phyloP scores from a whole-genome alignment of 2,888 invertebrate species.

The Cheilosia scutellata region DNA sequence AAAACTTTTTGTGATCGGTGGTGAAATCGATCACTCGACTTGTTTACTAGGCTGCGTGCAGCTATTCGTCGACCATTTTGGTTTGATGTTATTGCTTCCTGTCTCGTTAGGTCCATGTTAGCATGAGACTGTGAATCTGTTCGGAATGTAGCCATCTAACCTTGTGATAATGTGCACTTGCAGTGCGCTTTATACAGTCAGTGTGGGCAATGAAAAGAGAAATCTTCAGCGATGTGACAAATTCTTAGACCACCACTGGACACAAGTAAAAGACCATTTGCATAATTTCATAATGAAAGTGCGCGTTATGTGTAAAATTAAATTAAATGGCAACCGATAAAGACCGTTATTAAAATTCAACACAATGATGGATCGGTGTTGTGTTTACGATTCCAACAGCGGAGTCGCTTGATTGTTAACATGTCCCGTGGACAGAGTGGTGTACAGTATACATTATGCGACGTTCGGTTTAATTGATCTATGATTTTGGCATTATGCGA shows the following conservation, averaged over 20 bases:
- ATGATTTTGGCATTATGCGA: neutral
- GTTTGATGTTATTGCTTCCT: constrained; percentile 52
- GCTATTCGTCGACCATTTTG: constrained; percentile 25
- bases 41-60: constrained; percentile 43
- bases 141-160: constrained; percentile 51
- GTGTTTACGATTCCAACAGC: neutral
- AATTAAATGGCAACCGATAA: constrained; percentile 5
- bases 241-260: constrained; percentile 29
- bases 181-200: too few species aligned
- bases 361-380: constrained; percentile 6
- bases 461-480: constrained; percentile 28
- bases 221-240: constrained; percentile 11
- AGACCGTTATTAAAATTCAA: constrained; percentile 37
- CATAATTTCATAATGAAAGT: constrained; percentile 52
- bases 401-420: constrained; percentile 1
- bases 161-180: constrained; percentile 42
- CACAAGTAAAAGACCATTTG: constrained; percentile 17
- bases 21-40: constrained; percentile 72
- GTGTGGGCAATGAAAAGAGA: constrained; percentile 42
- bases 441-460: neutral
- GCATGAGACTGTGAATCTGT: constrained; percentile 25
- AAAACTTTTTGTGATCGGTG: constrained; percentile 68
- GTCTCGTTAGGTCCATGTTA: constrained; percentile 41
- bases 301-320: constrained; percentile 25
- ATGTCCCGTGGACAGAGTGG: constrained; percentile 4